phyloP scores from a whole-genome alignment of 2,888 invertebrate genomes.

The Caenorhabditis sp. region DNA sequence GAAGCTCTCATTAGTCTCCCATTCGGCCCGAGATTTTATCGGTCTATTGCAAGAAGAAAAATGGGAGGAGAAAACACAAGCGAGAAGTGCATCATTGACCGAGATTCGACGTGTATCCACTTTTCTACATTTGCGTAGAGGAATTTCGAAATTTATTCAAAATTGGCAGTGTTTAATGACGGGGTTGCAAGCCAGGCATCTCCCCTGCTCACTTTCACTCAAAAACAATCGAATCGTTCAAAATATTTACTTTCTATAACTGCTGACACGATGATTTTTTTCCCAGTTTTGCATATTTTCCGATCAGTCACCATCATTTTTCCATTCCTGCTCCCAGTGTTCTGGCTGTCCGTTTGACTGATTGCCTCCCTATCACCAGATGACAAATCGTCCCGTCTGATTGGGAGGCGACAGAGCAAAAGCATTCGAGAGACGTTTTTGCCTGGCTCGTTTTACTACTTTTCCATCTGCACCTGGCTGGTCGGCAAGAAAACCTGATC shows the following conservation, averaged over 20 bases:
- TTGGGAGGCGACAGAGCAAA: not conserved
- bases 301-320: conserved; percentile 1
- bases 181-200: not conserved
- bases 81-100: conserved; percentile 32
- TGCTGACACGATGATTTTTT: conserved; percentile 11
- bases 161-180: not conserved
- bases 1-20: conserved; percentile 34
- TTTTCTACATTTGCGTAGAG: not conserved
- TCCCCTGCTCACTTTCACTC: not conserved
- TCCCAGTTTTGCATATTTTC: conserved; percentile 29
- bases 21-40: conserved; percentile 33
- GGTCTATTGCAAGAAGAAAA: conserved; percentile 10
- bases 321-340: not conserved
- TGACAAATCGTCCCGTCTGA: conserved; percentile 41
- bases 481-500: no score
- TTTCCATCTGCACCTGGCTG: not conserved
- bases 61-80: conserved; percentile 2
- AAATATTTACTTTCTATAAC: not conserved
- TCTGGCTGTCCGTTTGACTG: conserved; percentile 26
- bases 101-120: conserved; percentile 19
- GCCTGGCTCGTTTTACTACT: not conserved
- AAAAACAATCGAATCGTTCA: conserved; percentile 1
- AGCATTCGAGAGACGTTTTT: conserved; percentile 16
- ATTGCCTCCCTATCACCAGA: conserved; percentile 30
- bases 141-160: not conserved